Conservation (phyloP, 2,888 invertebrate species). For the Nomada goodeniana region DNA sequence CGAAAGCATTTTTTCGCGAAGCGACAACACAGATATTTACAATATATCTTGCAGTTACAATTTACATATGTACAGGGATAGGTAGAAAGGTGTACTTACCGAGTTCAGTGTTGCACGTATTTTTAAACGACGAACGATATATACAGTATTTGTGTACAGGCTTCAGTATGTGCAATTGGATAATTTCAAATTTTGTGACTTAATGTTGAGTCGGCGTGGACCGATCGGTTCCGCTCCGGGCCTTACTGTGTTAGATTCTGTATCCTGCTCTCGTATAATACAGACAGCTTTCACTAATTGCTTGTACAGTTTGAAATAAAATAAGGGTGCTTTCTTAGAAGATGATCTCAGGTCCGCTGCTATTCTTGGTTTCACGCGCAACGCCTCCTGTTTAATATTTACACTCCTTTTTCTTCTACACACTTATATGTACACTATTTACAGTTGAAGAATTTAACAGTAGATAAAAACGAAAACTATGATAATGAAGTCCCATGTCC, state of each 20-base stretch:
- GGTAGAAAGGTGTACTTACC: slow-evolving; percentile 28
- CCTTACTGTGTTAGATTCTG: slow-evolving; percentile 63
- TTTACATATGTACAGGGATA: not conserved
- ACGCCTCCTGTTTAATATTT: slow-evolving; percentile 61
- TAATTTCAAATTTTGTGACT: slow-evolving; percentile 3
- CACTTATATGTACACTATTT: slow-evolving; percentile 64
- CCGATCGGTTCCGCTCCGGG: slow-evolving; percentile 70
- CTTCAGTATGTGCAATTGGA: slow-evolving; percentile 33
- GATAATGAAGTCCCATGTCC: not conserved
- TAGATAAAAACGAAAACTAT: no score
- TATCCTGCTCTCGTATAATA: slow-evolving; percentile 56
- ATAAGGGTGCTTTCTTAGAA: slow-evolving; percentile 11
- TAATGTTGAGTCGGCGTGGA: slow-evolving; percentile 41
- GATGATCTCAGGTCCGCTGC: not conserved
- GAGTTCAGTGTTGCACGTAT: not conserved
- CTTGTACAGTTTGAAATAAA: slow-evolving; percentile 55
- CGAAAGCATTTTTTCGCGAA: not conserved
- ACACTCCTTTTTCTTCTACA: slow-evolving; percentile 54
- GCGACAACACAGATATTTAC: not conserved
- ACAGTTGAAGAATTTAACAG: slow-evolving; percentile 25
- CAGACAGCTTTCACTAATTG: slow-evolving; percentile 64
- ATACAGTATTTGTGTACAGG: slow-evolving; percentile 9
- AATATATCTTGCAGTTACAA: not conserved
- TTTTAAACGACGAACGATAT: slow-evolving; percentile 6
- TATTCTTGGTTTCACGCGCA: slow-evolving; percentile 8